Conservation (phyloP, 2,888 invertebrate genomes). For the Dynastes grantii region DNA sequence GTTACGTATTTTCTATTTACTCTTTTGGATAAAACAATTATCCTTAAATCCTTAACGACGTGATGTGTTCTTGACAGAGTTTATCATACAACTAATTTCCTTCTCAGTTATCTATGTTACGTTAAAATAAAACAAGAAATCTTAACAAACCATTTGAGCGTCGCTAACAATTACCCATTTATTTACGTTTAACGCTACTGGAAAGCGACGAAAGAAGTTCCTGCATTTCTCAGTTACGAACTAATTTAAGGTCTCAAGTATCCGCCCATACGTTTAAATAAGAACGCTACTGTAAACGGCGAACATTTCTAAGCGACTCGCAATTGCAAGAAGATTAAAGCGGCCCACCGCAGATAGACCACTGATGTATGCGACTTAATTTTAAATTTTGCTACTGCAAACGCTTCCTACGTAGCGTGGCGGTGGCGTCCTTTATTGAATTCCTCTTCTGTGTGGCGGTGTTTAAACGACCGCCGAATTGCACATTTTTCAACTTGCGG, state of each 20-base stretch:
- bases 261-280: constrained; percentile 47
- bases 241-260: constrained; percentile 34
- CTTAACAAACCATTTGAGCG: background rate
- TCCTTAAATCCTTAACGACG: no score
- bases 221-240: constrained; percentile 18
- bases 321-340: constrained; percentile 47
- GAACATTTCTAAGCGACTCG: constrained; percentile 29
- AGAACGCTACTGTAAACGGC: constrained; percentile 22
- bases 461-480: constrained; percentile 32
- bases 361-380: constrained; percentile 43
- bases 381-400: constrained; percentile 27
- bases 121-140: background rate
- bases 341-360: constrained; percentile 40
- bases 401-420: background rate
- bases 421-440: constrained; percentile 16
- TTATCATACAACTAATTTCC: no score
- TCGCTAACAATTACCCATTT: constrained; percentile 22
- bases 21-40: no score
- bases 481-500: constrained; percentile 28
- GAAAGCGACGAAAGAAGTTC: constrained; percentile 20
- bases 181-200: constrained; percentile 14
- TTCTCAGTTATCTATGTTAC: no score
- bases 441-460: background rate
- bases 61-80: no score
- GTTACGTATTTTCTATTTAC: no score